A percentile compares a stretch with the other conserved stretches of the same genome.
Evolutionary conservation across 1,140 invertebrate genomes (phyloP).

Genomic region (Drosophila subobscura): DNA sequence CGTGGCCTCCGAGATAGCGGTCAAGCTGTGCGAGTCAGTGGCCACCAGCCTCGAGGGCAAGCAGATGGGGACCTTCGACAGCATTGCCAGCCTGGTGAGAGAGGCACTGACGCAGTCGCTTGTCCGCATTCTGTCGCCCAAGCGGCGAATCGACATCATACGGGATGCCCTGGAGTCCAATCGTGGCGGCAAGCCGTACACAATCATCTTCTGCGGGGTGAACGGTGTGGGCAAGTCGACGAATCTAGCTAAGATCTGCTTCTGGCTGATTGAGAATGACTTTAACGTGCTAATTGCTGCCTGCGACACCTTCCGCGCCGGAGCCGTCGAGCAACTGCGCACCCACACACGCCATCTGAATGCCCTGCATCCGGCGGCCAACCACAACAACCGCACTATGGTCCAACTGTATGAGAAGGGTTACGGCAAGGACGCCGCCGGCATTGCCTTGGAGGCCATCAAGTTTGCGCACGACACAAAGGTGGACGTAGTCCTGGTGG

Average conservation of each 20-base stretch:
- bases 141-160: conserved; percentile 97
- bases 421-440: conserved; percentile 99
- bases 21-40: conserved; percentile 97
- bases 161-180: conserved; percentile 97
- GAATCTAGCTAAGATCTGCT: conserved; percentile 99
- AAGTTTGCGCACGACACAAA: conserved; percentile 91
- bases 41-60: conserved; percentile 96
- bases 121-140: conserved; percentile 96
- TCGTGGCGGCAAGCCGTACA: conserved; percentile 92
- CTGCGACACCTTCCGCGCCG: conserved; percentile 99
- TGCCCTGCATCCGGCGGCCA: conserved; percentile 93
- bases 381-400: conserved; percentile 89
- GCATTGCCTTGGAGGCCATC: conserved; percentile 98
- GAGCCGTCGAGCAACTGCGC: conserved; percentile 98
- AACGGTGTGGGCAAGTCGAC: conserved; percentile 99
- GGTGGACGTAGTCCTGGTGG: conserved; percentile 96
- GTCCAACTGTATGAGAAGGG: conserved; percentile 99
- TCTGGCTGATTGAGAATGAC: conserved; percentile 99
- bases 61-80: conserved; percentile 96
- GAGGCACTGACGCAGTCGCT: conserved; percentile 91
- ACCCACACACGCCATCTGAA: conserved; percentile 98
- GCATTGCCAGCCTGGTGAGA: conserved; percentile 93
- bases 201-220: conserved; percentile 99
- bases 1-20: conserved; percentile 97
- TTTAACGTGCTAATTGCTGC: conserved; percentile 98